These are phyloP conservation scores for Cordylochernes scorpioides DNA, from an alignment of 2,888 invertebrate genomes.

Conservation along the genomic window DNA sequence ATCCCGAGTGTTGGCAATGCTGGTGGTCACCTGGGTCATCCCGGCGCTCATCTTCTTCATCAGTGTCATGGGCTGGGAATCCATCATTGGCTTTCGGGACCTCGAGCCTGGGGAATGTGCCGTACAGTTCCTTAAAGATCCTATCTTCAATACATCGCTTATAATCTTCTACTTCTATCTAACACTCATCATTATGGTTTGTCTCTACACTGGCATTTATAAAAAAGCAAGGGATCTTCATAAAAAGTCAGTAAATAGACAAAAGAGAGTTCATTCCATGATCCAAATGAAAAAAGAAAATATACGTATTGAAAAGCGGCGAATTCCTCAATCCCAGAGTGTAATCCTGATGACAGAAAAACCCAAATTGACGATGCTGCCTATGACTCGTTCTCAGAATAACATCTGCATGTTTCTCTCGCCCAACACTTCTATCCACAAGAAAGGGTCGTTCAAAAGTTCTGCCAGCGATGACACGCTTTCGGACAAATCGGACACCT, in stretches of 20 bases:
- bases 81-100: slow-evolving; percentile 75
- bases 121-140: slow-evolving; percentile 89
- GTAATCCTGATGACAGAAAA: slow-evolving; percentile 1
- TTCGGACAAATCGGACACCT: too few relatives aligned
- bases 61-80: slow-evolving; percentile 96
- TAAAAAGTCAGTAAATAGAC: slow-evolving; percentile 82
- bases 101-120: slow-evolving; percentile 64
- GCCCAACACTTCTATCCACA: too few relatives aligned
- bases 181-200: slow-evolving; percentile 74
- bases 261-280: slow-evolving; percentile 82
- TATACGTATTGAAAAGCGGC: slow-evolving; percentile 68
- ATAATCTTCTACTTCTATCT: slow-evolving; percentile 95
- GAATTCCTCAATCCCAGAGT: slow-evolving; percentile 24
- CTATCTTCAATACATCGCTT: slow-evolving; percentile 82
- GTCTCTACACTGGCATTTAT: slow-evolving; percentile 87
- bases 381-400: too few relatives aligned
- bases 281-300: too few relatives aligned
- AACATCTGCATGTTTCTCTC: too few relatives aligned
- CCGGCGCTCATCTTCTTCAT: slow-evolving; percentile 87
- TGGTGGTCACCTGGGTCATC: slow-evolving; percentile 83
- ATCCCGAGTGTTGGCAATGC: slow-evolving; percentile 74
- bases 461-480: too few relatives aligned
- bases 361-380: too few relatives aligned
- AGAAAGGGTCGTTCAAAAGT: too few relatives aligned
- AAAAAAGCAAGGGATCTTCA: slow-evolving; percentile 92